Base-by-base conservation (phyloP, 2,797 vertebrate genomes). In the Mus minutoides region DNA sequence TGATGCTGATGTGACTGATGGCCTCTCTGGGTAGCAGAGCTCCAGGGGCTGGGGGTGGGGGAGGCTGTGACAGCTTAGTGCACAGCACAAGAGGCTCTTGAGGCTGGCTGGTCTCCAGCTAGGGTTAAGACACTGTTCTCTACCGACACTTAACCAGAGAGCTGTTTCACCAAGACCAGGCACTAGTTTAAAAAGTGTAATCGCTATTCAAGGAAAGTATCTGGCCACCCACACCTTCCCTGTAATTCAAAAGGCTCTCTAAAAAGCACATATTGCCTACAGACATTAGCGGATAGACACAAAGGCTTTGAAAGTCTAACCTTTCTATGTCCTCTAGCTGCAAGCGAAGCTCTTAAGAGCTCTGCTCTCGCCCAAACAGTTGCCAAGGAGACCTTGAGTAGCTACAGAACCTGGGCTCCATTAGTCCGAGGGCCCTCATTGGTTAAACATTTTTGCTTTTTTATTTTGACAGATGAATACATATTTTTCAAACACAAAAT, bases 301-400 rank as follows among this genome's bases (percentile, higher is more conserved):
- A 96, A 97, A 97, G 97, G 88, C 97, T 98, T 97, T 97, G 94
- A 93, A 95, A 97, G 85, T 0, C 0, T 96, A 97, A 97, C 97
- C 98, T 95, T 94, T 91, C 75, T 58, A 87, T 56, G 85, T 93
- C 97, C 94, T 96, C 90, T 62, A 88, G 97, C 97, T 91, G 85
- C 89, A 94, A 94, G 90, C 91, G 37, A 88, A 97, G 96, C 95
- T 87, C 4, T 13, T 56, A 95, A 94, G 96, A 96, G 85, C 96
- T 93, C 77, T n/a, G 22, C 69, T 83, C 58, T 31, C 43, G 0
- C 8, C 93, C 54, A 75, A 89, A 78, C 97, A 96, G 98, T 98
- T 98, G 98, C 98, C 98, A 98, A 96, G 98, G 98, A 97, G 93
- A 98, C 98, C 77, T 69, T 0, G 6, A 97, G 89, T 54, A 93